A percentile compares a stretch with the other conserved stretches of the same genome.
Evolutionary conservation across 2,113 vertebrate species (phyloP).

Genomic region (Syrmaticus mikado): DNA sequence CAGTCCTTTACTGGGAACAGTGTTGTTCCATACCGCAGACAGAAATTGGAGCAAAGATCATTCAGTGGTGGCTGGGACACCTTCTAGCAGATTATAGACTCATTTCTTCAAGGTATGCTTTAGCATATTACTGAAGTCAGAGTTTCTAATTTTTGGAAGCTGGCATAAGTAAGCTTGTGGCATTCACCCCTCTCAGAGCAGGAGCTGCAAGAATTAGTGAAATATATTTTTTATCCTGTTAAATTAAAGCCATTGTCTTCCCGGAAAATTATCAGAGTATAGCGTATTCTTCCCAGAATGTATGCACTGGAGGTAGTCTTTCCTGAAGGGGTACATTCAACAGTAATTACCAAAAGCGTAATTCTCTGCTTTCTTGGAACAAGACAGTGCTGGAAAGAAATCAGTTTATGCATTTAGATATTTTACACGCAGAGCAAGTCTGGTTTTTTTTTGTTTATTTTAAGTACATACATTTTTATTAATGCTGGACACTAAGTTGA

Average conservation of each 20-base stretch:
- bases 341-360: slow-evolving; percentile 45
- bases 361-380: slow-evolving; percentile 36
- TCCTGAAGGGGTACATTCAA: slow-evolving; percentile 63
- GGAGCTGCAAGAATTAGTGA: not conserved
- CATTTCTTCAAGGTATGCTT: slow-evolving; percentile 1
- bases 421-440: slow-evolving; percentile 2
- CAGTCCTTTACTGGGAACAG: not conserved
- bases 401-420: not conserved
- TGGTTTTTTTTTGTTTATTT: slow-evolving; percentile 9
- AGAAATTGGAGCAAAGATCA: not conserved
- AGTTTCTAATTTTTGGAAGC: slow-evolving; percentile 32
- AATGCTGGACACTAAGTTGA: not conserved
- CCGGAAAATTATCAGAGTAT: slow-evolving; percentile 68
- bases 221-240: slow-evolving; percentile 38
- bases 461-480: not conserved
- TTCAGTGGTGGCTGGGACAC: not conserved
- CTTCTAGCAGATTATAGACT: not conserved
- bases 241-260: slow-evolving; percentile 50
- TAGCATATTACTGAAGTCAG: not conserved
- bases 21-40: not conserved
- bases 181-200: not conserved
- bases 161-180: not conserved
- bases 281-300: slow-evolving; percentile 53
- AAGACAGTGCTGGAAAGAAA: slow-evolving; percentile 25
- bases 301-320: slow-evolving; percentile 19